Evolutionary conservation across 2,113 vertebrate species (phyloP).

Genomic region (Corvus cornix): DNA sequence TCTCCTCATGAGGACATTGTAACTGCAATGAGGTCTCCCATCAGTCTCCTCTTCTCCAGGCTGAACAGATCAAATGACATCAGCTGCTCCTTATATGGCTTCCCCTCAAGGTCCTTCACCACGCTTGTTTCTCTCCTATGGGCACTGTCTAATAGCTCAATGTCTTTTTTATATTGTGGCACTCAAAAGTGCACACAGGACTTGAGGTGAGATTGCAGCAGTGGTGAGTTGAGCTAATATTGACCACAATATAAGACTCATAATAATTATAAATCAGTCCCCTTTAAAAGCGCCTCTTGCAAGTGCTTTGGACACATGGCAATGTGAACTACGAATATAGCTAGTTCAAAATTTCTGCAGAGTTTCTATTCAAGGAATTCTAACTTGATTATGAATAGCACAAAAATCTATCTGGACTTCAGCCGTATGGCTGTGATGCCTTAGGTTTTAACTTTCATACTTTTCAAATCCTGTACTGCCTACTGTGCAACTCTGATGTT

Average conservation of each 20-base stretch:
- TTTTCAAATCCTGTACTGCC: too few species aligned
- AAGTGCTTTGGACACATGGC: not conserved
- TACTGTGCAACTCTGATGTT: too few species aligned
- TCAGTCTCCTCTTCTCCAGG: not conserved
- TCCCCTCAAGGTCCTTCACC: not conserved
- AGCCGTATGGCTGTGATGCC: not conserved
- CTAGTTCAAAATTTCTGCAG: not conserved
- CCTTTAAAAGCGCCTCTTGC: not conserved
- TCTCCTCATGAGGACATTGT: not conserved
- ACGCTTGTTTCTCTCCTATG: not conserved
- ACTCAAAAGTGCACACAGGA: not conserved
- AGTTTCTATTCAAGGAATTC: not conserved
- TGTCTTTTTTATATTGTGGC: not conserved
- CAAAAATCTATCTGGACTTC: not conserved
- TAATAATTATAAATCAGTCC: not conserved
- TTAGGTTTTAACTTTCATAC: too few species aligned
- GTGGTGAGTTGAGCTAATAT: not conserved
- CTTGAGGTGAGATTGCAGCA: fast-evolving
- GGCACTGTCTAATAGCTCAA: not conserved
- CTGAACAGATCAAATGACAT: not conserved
- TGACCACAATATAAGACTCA: not conserved
- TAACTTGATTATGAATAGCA: not conserved
- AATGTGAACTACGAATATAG: not conserved
- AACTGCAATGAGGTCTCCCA: not conserved
- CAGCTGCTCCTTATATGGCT: fast-evolving